Evolutionary conservation across 2,113 vertebrate species (phyloP), one percentile per base, ranked within the genome.

Genomic region (Gambusia holbrooki): DNA sequence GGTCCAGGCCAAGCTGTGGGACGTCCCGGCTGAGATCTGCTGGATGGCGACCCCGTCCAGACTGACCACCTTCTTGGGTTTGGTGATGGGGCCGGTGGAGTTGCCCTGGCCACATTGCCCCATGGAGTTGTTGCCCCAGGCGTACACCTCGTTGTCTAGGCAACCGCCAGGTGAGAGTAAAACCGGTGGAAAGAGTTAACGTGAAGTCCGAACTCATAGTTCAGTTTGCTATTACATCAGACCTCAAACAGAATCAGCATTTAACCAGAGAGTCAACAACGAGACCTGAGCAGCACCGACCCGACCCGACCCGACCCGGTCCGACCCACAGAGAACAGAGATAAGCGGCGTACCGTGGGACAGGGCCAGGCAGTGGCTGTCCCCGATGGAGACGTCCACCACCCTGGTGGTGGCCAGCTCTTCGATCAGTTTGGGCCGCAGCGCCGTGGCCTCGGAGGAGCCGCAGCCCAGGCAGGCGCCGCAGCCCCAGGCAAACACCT

Each of bases 41-140:
- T 99, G 98, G 89, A 98, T 95, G 35, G 97, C 96, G 48, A 99
- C 96, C 68, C 98, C 97, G 61, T 99, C 98, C 91, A 99, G 92
- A 75, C 97, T 96, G 22, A 96, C 97, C 1, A 98, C 98, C 93
- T 99, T 99, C 94, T 98, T 99, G 74, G 98, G 98, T 86, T 99
- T 99, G 73, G 98, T 99, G 92, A 99, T 97, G 14, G 98, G 98
- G 28, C 97, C 97, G 0, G 98, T 98, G 58, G 98, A 98, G 88
- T 99, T 98, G 12, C 98, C 98, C 91, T 99, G 98, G 19, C 98
- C 98, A 81, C 98, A 99, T 67, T 99, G 98, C 0, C 98, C 98
- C 98, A 99, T 99, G 61, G 98, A 98, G 90, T 99, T 99, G 92
- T 99, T 99, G 42, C 98, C 98, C 98, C 98, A 99, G 0, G 98